Evolutionary conservation across 2,797 vertebrate genomes (phyloP).

Genomic region (Perdix hodgsoniae): DNA sequence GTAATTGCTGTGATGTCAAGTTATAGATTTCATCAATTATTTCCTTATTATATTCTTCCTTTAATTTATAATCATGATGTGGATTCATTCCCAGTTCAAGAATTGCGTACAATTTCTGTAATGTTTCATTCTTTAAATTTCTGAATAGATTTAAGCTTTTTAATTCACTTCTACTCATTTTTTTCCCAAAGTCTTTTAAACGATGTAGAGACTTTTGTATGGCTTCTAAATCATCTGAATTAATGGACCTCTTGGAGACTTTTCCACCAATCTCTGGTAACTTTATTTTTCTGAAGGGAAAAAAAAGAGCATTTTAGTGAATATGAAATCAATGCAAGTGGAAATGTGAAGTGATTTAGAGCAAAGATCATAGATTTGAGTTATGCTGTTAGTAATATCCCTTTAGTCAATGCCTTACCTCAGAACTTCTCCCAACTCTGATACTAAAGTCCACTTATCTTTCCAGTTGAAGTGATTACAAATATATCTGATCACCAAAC

Average conservation of each 20-base stretch:
- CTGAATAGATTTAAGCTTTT: constrained; percentile 66
- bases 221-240: constrained; percentile 63
- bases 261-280: constrained; percentile 53
- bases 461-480: constrained; percentile 55
- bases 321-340: constrained; percentile 62
- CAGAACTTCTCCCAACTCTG: constrained; percentile 56
- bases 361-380: constrained; percentile 37
- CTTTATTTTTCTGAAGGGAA: constrained; percentile 66
- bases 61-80: constrained; percentile 61
- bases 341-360: constrained; percentile 58
- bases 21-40: constrained; percentile 70
- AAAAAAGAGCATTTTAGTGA: constrained; percentile 58
- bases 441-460: background rate
- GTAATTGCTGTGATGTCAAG: constrained; percentile 61
- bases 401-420: constrained; percentile 63
- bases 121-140: constrained; percentile 67
- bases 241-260: constrained; percentile 59
- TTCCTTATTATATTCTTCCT: constrained; percentile 64
- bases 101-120: constrained; percentile 64
- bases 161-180: constrained; percentile 70
- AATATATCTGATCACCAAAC: constrained; percentile 20
- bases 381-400: constrained; percentile 16
- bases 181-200: constrained; percentile 62
- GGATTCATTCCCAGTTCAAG: constrained; percentile 63
- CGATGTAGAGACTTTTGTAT: constrained; percentile 48